phyloP scores from a whole-genome alignment of 2,113 vertebrate species.

The Campylomormyrus tamandua region DNA sequence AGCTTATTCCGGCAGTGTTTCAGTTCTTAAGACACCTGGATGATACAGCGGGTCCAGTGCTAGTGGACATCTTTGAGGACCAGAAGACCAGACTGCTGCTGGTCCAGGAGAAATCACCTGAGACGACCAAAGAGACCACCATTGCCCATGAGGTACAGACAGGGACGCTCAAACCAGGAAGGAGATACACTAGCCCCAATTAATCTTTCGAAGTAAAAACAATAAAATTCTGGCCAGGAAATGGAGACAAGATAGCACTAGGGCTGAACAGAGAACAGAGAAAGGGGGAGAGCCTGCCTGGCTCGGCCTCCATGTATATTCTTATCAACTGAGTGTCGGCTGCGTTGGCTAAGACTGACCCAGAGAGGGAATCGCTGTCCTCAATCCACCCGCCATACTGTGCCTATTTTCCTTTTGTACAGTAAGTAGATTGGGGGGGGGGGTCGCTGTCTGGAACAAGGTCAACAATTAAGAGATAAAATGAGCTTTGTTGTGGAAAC shows the following conservation, averaged over 20 bases:
- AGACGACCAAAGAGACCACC: not conserved
- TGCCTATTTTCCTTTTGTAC: slow-evolving; percentile 37
- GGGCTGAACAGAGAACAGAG: not conserved
- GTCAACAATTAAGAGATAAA: slow-evolving; percentile 61
- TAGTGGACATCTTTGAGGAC: not conserved
- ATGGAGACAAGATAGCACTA: not conserved
- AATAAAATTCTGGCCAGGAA: slow-evolving; percentile 12
- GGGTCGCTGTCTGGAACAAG: slow-evolving; percentile 44
- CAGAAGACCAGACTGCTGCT: not conserved
- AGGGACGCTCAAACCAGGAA: not conserved
- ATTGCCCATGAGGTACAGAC: not conserved
- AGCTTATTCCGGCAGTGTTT: not conserved
- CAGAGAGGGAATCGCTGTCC: slow-evolving; percentile 52
- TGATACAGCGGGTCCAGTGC: not conserved
- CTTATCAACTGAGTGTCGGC: not conserved
- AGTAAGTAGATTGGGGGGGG: not conserved
- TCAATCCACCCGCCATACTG: slow-evolving; percentile 57
- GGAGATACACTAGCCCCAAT: not conserved
- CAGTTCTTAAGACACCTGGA: not conserved
- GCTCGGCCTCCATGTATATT: not conserved
- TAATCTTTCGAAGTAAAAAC: not conserved
- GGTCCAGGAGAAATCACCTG: not conserved
- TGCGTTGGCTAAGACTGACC: slow-evolving; percentile 21
- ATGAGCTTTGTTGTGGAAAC: slow-evolving; percentile 35
- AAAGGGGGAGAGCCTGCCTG: not conserved